Evolutionary conservation across 2,888 invertebrate genomes (phyloP).

Genomic region (Hermaeophaga mercurialis): DNA sequence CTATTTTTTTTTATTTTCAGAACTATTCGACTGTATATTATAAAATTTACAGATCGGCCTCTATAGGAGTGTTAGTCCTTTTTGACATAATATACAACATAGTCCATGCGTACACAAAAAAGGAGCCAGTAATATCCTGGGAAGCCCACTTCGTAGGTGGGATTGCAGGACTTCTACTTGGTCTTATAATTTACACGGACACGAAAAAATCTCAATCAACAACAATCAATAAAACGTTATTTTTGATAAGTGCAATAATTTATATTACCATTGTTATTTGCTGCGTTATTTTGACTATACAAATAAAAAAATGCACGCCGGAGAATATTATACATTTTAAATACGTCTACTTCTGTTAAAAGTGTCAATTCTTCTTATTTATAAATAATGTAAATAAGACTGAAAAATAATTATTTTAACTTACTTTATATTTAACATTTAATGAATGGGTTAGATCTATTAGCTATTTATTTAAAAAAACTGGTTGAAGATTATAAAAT

Average conservation of each 20-base stretch:
- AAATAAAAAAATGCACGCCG: conserved; percentile 47
- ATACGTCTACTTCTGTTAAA: conserved; percentile 45
- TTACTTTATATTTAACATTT: too few species aligned
- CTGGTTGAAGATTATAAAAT: too few species aligned
- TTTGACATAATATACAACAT: conserved; percentile 67
- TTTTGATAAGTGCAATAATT: conserved; percentile 41
- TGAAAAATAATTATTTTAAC: too few species aligned
- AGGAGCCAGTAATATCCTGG: conserved; percentile 67
- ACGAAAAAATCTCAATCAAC: conserved; percentile 9
- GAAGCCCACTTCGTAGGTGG: conserved; percentile 75
- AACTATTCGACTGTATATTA: conserved; percentile 57
- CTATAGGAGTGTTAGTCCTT: conserved; percentile 67
- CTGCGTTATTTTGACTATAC: conserved; percentile 40
- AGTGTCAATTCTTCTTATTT: conserved; percentile 5
- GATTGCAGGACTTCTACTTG: conserved; percentile 67
- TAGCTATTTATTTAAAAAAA: too few species aligned
- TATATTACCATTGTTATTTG: conserved; percentile 36
- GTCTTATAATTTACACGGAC: conserved; percentile 43
- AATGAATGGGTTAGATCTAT: too few species aligned
- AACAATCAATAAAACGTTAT: conserved; percentile 32
- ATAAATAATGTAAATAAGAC: conserved; percentile 4
- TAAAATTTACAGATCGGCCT: conserved; percentile 62
- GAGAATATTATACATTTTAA: conserved; percentile 34
- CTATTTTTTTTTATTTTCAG: conserved; percentile 50
- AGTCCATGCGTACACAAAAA: conserved; percentile 57